phyloP scores from a whole-genome alignment of 2,888 invertebrate species.

The Platycheirus albimanus region DNA sequence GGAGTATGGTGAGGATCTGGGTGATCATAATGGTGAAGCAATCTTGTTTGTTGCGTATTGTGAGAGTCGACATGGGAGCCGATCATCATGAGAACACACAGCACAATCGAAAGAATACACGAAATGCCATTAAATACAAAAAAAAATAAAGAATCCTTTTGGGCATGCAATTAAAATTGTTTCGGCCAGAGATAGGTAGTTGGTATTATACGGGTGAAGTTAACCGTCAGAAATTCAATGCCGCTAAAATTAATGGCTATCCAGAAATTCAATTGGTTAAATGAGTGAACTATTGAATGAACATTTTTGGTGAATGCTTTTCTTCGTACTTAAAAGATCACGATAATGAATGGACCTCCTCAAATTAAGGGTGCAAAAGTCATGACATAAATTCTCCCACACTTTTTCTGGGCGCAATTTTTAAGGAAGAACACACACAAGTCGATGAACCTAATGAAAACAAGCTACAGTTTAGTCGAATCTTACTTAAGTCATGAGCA shows the following conservation, averaged over 20 bases:
- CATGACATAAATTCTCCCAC: background rate
- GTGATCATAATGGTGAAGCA: constrained; percentile 59
- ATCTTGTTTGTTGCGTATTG: constrained; percentile 49
- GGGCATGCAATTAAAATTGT: constrained; percentile 69
- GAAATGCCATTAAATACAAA: constrained; percentile 57
- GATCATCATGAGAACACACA: constrained; percentile 61
- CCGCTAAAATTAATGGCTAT: constrained; percentile 30
- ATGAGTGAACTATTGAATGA: background rate
- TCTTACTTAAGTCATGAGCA: too few relatives aligned
- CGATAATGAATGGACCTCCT: background rate
- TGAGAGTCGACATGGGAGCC: constrained; percentile 32
- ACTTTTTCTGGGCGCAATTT: too few relatives aligned
- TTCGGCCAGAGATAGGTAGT: constrained; percentile 26
- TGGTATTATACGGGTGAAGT: constrained; percentile 1
- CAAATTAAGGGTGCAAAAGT: background rate
- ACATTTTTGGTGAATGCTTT: background rate
- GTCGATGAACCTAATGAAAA: too few relatives aligned
- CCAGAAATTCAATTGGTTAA: constrained; percentile 11
- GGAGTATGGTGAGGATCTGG: constrained; percentile 33
- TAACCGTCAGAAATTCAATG: constrained; percentile 51
- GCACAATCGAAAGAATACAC: constrained; percentile 56
- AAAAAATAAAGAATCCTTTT: constrained; percentile 44
- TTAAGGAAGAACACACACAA: too few relatives aligned
- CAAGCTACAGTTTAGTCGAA: too few relatives aligned
- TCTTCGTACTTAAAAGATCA: background rate